These are phyloP conservation scores for Bombus polaris DNA, from an alignment of 1,140 invertebrate species.

Conservation along the genomic window DNA sequence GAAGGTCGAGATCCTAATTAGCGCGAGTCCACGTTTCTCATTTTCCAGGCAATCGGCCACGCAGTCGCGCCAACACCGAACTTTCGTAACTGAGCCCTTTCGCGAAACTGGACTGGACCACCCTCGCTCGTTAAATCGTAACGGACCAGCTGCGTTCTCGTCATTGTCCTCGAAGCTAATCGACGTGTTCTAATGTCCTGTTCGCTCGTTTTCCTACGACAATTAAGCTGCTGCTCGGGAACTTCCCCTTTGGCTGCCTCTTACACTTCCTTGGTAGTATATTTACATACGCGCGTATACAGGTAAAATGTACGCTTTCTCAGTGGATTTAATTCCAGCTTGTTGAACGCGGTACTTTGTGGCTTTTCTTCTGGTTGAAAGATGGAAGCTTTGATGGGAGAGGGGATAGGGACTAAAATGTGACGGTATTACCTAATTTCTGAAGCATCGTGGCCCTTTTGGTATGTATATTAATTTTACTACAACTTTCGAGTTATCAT, in stretches of 20 bases:
- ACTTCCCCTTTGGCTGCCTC: background rate
- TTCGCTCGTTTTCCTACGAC: background rate
- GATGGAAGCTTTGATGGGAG: background rate
- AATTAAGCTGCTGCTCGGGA: background rate
- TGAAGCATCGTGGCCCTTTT: too few species aligned
- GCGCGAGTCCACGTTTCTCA: slow-evolving; percentile 52
- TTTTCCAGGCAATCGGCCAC: slow-evolving; percentile 49
- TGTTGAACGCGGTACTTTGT: background rate
- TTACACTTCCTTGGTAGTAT: background rate
- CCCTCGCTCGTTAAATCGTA: slow-evolving; percentile 2
- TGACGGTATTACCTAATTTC: too few species aligned
- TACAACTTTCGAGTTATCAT: too few species aligned
- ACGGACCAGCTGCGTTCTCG: background rate
- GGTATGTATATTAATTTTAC: too few species aligned
- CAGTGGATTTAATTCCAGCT: background rate
- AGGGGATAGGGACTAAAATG: background rate
- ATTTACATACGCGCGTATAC: background rate
- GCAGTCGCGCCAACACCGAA: background rate
- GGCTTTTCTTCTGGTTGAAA: background rate
- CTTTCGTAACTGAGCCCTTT: background rate
- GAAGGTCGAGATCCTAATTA: slow-evolving; percentile 58
- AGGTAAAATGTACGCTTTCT: background rate
- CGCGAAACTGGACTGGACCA: background rate
- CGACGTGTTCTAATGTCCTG: background rate
- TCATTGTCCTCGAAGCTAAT: slow-evolving; percentile 9